phyloP scores from a whole-genome alignment of 2,113 vertebrate genomes.

The Delphinapterus leucas region DNA sequence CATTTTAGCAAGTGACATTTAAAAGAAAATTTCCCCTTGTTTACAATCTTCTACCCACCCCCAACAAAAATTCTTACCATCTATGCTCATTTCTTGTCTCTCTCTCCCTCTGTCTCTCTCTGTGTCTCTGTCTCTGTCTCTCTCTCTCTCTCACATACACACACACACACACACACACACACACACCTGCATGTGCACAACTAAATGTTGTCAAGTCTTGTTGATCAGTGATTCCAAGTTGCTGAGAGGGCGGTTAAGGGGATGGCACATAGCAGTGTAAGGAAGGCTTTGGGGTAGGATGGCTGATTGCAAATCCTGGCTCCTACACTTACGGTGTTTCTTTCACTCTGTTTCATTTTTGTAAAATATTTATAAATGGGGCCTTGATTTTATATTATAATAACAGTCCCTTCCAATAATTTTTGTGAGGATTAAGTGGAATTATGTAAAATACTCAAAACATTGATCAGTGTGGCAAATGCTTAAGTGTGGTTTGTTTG shows the following conservation, averaged over 20 bases:
- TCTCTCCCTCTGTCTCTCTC: too few relatives aligned
- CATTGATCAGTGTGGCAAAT: neutral
- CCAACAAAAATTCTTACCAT: neutral
- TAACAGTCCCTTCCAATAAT: neutral
- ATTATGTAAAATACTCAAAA: neutral
- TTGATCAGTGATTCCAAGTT: neutral
- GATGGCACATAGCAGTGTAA: neutral
- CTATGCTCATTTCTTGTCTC: neutral
- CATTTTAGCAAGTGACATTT: neutral
- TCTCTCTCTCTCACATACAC: neutral
- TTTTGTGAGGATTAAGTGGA: neutral
- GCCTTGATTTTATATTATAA: conserved; percentile 34
- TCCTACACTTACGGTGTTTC: neutral
- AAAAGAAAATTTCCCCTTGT: neutral
- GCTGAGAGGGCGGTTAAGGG: neutral
- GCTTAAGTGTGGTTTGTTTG: neutral
- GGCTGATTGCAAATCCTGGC: neutral
- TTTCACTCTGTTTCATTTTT: neutral
- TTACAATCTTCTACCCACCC: neutral
- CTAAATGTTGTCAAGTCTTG: neutral
- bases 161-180: neutral
- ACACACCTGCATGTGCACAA: neutral
- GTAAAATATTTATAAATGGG: neutral
- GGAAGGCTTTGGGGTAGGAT: neutral
- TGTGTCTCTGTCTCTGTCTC: neutral